Evolutionary conservation across 2,797 vertebrate genomes (phyloP), one percentile per base, ranked within the genome.

Genomic region (Octomys mimax): DNA sequence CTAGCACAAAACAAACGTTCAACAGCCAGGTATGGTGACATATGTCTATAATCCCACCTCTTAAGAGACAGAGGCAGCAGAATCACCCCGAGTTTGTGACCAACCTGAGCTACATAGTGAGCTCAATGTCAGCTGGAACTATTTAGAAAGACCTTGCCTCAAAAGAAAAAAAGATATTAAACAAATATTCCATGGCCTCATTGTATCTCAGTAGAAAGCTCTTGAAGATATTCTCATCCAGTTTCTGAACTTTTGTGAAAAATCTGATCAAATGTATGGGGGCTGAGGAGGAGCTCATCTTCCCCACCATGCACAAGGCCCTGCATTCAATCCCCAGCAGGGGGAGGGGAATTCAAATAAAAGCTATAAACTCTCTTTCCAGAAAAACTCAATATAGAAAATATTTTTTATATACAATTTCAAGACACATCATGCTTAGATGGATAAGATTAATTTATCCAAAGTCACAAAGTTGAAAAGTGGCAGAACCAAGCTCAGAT

Each of bases 181-280:
- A 70, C 62, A 92, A 94, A 54, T 84, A 79, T 39, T 91, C 71
- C 36, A 91, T 18, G 70, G 26, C 26, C 87, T 91, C 33, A 52
- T 49, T 57, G 66, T 70, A 94, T 70, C 52, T 85, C 73, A 85
- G 13, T 26, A 73, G 4, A 87, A 83, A 92, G 77, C 33, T 81
- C 59, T 49, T 78, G 39, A 82, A 84, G n/a, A 91, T 85, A 95
- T n/a, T 94, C 33, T 82, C 91, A 90, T 68, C 22, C 24, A 86
- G 19, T 94, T 92, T 87, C 70, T 95, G 39, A 96, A 22, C 13
- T 46, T 91, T 96, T 95, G 59, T 92, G n/a, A 92, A 92, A 57
- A 96, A 19, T 87, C n/a, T 89, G 77, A 90, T 54, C 78, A 94
- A 94, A 92, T 28, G 22, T 83, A 16, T 46, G 31, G 14, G 59